Evolutionary conservation across 2,888 invertebrate genomes (phyloP), one percentile per base, ranked within the genome.

Genomic region (Bimastos eiseni): DNA sequence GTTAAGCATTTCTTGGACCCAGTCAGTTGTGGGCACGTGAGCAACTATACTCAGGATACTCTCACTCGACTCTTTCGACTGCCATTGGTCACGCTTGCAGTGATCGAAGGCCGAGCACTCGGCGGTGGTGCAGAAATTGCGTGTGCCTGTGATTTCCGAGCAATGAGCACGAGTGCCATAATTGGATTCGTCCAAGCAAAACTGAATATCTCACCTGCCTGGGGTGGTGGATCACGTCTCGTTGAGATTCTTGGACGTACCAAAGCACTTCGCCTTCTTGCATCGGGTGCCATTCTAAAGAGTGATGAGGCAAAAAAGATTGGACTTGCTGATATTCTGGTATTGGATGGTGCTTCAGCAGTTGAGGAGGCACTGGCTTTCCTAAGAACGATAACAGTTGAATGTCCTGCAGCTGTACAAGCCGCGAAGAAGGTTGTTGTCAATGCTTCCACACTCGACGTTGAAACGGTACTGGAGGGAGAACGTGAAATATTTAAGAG

Each of bases 51-150:
- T 96, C 95, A 96, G 36, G 92, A 95, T 90, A 93, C 95, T 5
- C 92, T 96, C 36, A 93, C 93, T 17, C 93, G 95, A 41, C 93
- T 96, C 19, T 94, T 94, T 55, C 93, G 93, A 4, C 93, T 96
- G 30, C 96, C 96, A 0, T 91, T 96, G n/a, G 92, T 96, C 3
- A 95, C 95, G 70, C 94, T 96, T 4, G 95, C 96, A 34, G 93
- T 96, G 17, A 93, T 96, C 24, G 93, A 95, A 91, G 96, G 96
- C 34, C 93, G 93, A 91, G 96, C 96, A 2, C 92, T 96, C 4
- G 96, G 96, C 17, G 96, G 96, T 2, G 96, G 96, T 11, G 96
- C 96, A 1, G 96, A 96, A 93, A 91, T 96, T 19, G 93, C 95
- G 0, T 94, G 95, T 36, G 94, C 95, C 4, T 96, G 96, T 93